These are phyloP conservation scores for Cistogaster globosa DNA, from an alignment of 2,888 invertebrate genomes.

Conservation along the genomic window DNA sequence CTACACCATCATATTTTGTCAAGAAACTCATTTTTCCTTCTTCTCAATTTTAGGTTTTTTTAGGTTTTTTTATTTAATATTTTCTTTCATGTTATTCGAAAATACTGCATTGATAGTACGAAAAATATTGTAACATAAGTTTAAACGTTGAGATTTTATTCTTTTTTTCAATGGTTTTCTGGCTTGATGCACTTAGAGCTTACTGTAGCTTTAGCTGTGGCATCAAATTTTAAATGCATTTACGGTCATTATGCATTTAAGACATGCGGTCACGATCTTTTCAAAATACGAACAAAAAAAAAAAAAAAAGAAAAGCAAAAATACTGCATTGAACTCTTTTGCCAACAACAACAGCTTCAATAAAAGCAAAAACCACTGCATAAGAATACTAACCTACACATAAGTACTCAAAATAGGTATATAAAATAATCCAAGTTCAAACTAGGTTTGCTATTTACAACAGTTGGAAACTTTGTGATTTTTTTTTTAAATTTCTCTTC, in stretches of 20 bases:
- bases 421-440: constrained; percentile 63
- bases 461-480: constrained; percentile 62
- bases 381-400: constrained; percentile 53
- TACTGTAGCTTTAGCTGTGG: constrained; percentile 64
- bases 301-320: constrained; percentile 12
- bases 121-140: constrained; percentile 66
- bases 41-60: constrained; percentile 25
- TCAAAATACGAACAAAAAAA: constrained; percentile 65
- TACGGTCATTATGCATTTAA: constrained; percentile 83
- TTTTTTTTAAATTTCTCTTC: constrained; percentile 21
- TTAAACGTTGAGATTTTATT: constrained; percentile 64
- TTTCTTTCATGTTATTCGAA: constrained; percentile 38
- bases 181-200: constrained; percentile 51
- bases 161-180: constrained; percentile 32
- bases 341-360: constrained; percentile 23
- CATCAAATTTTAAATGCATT: constrained; percentile 74
- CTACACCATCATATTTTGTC: constrained; percentile 73
- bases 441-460: constrained; percentile 46
- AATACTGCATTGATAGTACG: constrained; percentile 50
- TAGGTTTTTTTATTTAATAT: constrained; percentile 15
- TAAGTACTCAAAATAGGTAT: constrained; percentile 1
- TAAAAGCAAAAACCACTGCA: constrained; percentile 22
- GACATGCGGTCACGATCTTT: constrained; percentile 83
- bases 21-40: constrained; percentile 49
- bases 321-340: constrained; percentile 67